Evolutionary conservation across 2,888 invertebrate genomes (phyloP).

Genomic region (Diadegma fenestrale): DNA sequence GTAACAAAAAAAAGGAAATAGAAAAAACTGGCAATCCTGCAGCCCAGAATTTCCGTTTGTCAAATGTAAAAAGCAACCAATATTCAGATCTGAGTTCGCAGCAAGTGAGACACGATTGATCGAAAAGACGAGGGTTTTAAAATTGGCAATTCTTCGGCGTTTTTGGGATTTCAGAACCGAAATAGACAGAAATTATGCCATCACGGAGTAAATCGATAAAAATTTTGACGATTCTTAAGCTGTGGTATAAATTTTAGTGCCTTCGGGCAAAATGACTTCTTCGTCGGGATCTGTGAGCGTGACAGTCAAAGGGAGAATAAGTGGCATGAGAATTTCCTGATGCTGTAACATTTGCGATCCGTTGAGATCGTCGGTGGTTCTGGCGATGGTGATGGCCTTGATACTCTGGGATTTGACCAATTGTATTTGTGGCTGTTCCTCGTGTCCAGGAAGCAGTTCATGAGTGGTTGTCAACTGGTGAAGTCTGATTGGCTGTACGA

Average conservation of each 20-base stretch:
- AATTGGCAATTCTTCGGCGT: not conserved
- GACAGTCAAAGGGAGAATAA: slow-evolving; percentile 82
- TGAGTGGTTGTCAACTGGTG: slow-evolving; percentile 59
- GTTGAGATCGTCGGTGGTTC: slow-evolving; percentile 76
- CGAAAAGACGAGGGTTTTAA: not conserved
- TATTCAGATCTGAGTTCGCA: not conserved
- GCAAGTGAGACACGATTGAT: not conserved
- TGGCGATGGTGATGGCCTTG: slow-evolving; percentile 82
- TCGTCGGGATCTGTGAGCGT: slow-evolving; percentile 82
- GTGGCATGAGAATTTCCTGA: slow-evolving; percentile 83
- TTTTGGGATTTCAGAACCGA: not conserved
- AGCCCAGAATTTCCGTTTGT: slow-evolving; percentile 2
- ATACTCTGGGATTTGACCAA: slow-evolving; percentile 81
- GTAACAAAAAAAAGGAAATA: slow-evolving; percentile 27
- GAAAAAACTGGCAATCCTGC: slow-evolving; percentile 14
- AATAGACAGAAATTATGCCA: not conserved
- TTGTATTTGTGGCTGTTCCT: slow-evolving; percentile 73
- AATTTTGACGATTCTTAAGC: slow-evolving; percentile 72
- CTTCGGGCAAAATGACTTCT: slow-evolving; percentile 83
- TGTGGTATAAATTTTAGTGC: slow-evolving; percentile 83
- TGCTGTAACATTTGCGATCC: slow-evolving; percentile 80
- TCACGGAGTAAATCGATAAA: not conserved
- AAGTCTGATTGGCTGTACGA: slow-evolving; percentile 54
- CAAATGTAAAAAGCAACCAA: not conserved
- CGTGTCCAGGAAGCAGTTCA: slow-evolving; percentile 48